phyloP scores from a whole-genome alignment of 1,140 invertebrate genomes.

The Dreissena rostriformis region DNA sequence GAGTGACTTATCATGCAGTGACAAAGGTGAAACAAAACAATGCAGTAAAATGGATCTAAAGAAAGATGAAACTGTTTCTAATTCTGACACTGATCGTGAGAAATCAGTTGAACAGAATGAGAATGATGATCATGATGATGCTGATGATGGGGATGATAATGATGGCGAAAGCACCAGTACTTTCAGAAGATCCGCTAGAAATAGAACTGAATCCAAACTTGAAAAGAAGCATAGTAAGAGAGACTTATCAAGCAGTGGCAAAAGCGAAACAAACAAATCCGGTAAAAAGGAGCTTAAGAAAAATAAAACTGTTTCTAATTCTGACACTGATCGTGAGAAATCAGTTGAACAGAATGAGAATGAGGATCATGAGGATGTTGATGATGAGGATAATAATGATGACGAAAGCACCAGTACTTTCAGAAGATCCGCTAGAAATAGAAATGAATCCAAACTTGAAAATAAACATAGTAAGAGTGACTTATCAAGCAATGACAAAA shows the following conservation, averaged over 20 bases:
- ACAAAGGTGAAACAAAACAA: background rate
- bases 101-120: background rate
- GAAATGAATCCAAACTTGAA: constrained; percentile 12
- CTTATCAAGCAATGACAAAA: background rate
- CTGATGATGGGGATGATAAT: constrained; percentile 4
- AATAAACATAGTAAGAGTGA: constrained; percentile 15
- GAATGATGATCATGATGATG: constrained; percentile 3
- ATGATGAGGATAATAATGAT: background rate
- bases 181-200: constrained; percentile 38
- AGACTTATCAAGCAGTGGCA: background rate
- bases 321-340: background rate
- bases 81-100: background rate
- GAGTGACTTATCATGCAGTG: background rate
- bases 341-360: background rate
- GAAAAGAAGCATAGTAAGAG: constrained; percentile 7
- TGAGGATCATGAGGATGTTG: background rate
- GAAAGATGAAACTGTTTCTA: background rate
- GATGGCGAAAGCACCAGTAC: too few relatives aligned
- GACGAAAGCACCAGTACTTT: background rate
- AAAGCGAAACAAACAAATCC: too few relatives aligned
- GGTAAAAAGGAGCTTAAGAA: background rate
- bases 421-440: constrained; percentile 33
- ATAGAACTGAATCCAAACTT: constrained; percentile 8
- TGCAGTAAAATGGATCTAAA: background rate
- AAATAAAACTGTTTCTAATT: background rate